phyloP scores from a whole-genome alignment of 2,888 invertebrate species.

The Lagria hirta region DNA sequence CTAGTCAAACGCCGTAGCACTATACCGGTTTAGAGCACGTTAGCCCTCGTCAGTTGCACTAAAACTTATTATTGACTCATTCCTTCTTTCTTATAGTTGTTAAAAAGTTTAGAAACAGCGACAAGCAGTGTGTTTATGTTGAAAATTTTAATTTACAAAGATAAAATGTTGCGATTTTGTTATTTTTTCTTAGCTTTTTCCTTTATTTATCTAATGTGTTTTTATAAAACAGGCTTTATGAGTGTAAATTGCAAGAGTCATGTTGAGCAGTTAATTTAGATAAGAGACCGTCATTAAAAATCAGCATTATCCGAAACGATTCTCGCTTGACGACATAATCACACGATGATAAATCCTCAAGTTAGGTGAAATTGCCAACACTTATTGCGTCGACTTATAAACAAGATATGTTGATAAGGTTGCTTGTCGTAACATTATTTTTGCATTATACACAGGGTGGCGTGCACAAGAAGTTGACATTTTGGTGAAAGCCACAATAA shows the following conservation, averaged over 20 bases:
- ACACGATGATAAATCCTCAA: slow-evolving; percentile 17
- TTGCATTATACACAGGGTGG: slow-evolving; percentile 18
- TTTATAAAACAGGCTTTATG: too few relatives aligned
- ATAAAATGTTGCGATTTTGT: too few relatives aligned
- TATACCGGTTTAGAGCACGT: too few relatives aligned
- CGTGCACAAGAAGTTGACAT: slow-evolving; percentile 21
- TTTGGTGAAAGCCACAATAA: slow-evolving; percentile 24
- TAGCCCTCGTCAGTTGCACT: too few relatives aligned
- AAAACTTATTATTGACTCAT: too few relatives aligned
- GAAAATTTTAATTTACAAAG: too few relatives aligned
- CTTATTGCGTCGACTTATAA: slow-evolving; percentile 9
- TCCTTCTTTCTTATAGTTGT: too few relatives aligned
- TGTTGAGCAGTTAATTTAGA: slow-evolving; percentile 27
- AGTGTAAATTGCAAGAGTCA: slow-evolving; percentile 19
- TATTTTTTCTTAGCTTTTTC: too few relatives aligned
- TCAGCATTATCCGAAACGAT: slow-evolving; percentile 15
- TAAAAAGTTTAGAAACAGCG: too few relatives aligned
- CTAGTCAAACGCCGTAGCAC: too few relatives aligned
- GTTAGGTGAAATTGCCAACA: slow-evolving; percentile 8
- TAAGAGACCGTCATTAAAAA: slow-evolving; percentile 23
- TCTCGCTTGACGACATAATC: slow-evolving; percentile 26
- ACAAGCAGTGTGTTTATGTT: too few relatives aligned
- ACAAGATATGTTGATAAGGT: slow-evolving; percentile 15
- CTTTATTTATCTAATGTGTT: too few relatives aligned
- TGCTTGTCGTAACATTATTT: slow-evolving; percentile 19